Conservation (phyloP, 2,113 vertebrate species). For the Tor tambroides region DNA sequence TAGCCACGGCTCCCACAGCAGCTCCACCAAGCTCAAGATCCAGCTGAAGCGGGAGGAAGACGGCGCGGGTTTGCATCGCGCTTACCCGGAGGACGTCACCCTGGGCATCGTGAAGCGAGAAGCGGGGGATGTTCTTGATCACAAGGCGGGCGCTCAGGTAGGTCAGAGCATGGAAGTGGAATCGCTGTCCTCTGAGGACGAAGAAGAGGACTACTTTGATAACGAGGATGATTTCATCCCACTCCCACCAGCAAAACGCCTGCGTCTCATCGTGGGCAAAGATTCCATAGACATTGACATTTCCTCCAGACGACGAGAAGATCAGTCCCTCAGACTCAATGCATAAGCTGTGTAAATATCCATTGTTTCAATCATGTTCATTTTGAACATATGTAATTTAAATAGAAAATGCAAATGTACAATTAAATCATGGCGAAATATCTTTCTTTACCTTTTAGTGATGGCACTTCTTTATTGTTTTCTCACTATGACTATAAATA, state of each 20-base stretch:
- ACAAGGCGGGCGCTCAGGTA: conserved; percentile 79
- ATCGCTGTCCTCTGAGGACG: conserved; percentile 81
- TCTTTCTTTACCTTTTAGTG: conserved; percentile 71
- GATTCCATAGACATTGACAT: conserved; percentile 99
- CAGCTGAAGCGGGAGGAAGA: conserved; percentile 95
- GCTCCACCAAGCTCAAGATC: conserved; percentile 94
- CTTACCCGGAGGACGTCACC: conserved; percentile 78
- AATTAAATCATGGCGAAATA: conserved; percentile 67
- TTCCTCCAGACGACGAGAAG: conserved; percentile 96
- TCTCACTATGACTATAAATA: conserved; percentile 81
- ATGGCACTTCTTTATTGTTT: conserved; percentile 86
- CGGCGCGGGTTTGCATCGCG: conserved; percentile 68
- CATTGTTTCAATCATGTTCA: conserved; percentile 63
- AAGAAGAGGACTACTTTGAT: conserved; percentile 85
- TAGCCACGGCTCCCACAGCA: conserved; percentile 82
- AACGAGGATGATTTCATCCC: conserved; percentile 97
- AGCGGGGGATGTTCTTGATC: conserved; percentile 75
- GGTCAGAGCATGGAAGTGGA: conserved; percentile 80
- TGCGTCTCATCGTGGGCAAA: conserved; percentile 96
- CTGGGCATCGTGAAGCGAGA: conserved; percentile 55
- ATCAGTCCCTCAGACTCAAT: conserved; percentile 97
- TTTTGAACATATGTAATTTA: conserved; percentile 55
- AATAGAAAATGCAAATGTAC: conserved; percentile 63
- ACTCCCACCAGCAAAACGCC: conserved; percentile 94
- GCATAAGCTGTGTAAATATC: conserved; percentile 81